These are phyloP conservation scores for Tinea pellionella DNA, from an alignment of 2,888 invertebrate genomes.

Conservation along the genomic window DNA sequence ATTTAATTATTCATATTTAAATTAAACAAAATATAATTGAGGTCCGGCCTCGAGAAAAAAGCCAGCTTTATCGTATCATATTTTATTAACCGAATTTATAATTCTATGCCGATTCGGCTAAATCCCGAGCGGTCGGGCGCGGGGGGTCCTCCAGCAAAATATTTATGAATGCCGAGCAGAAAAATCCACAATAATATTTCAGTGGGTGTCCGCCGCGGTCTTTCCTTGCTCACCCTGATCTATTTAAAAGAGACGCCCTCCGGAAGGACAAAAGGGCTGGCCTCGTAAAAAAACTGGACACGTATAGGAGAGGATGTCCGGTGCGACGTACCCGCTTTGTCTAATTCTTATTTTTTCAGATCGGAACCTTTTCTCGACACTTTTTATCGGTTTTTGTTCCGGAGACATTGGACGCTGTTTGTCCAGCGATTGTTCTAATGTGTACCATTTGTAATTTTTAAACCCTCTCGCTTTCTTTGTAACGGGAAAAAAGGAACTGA, in stretches of 20 bases:
- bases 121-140: conserved; percentile 32
- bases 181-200: conserved; percentile 70
- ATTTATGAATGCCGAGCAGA: conserved; percentile 68
- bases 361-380: conserved; percentile 59
- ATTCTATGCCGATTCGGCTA: conserved; percentile 63
- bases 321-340: conserved; percentile 52
- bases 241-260: conserved; percentile 63
- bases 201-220: conserved; percentile 53
- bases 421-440: conserved; percentile 60
- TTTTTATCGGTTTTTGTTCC: conserved; percentile 69
- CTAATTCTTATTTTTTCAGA: conserved; percentile 69
- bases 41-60: conserved; percentile 48
- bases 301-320: conserved; percentile 46
- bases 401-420: conserved; percentile 52
- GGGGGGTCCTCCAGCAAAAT: conserved; percentile 42
- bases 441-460: conserved; percentile 62
- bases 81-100: conserved; percentile 70
- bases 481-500: background rate
- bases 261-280: conserved; percentile 66
- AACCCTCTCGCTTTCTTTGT: conserved; percentile 20
- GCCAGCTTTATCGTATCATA: conserved; percentile 67
- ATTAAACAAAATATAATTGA: conserved; percentile 70
- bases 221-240: conserved; percentile 64
- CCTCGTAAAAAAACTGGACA: conserved; percentile 64
- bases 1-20: conserved; percentile 70